Base-by-base conservation (phyloP, 2,113 vertebrate species). In the Chaetodon auriga region DNA sequence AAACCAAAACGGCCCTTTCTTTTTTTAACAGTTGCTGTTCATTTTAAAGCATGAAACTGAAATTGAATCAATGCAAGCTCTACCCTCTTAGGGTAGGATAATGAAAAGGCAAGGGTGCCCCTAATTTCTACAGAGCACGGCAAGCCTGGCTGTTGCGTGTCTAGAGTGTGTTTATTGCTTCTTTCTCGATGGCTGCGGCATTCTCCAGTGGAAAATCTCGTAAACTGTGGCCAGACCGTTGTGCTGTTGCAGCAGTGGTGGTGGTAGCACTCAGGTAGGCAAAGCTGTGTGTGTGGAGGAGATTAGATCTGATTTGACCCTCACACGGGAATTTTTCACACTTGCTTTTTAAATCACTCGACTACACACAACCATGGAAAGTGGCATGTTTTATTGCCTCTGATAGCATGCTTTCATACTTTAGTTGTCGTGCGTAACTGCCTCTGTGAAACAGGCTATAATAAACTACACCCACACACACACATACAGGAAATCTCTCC, bases 131-230 rank as follows among this genome's bases (percentile, higher is more conserved):
- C 86, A 10, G 91, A 81, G 93, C 94, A 95, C 92, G 94, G 87
- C 90, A 95, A 84, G 89, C 90, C 84, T 90, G 80, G 88, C 70
- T 64, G 76, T 95, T 95, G 94, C 95, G 93, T 96, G 95, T 94
- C 93, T 93, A 75, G 83, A 90, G 90, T 35, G 87, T 95, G 93
- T 95, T 95, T 95, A 93, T 91, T 85, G 86, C 80, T 78, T 87
- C 83, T 81, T 71, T 91, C 63, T 87, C 38, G 64, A 88, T 78
- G 85, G 81, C 84, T 90, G 87, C 66, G 88, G 88, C 82, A 75
- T 89, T 93, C 88, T 82, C 85, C 72, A 92, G 87, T 92, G 95
- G 94, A 95, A 95, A 94, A 93, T 92, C 94, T 92, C 83, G 70
- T 95, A 95, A 95, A 95, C 81, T 92, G 92, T 76, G 88, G 94